Conservation (phyloP, 2,797 vertebrate species). For the Danio aesculapii region DNA sequence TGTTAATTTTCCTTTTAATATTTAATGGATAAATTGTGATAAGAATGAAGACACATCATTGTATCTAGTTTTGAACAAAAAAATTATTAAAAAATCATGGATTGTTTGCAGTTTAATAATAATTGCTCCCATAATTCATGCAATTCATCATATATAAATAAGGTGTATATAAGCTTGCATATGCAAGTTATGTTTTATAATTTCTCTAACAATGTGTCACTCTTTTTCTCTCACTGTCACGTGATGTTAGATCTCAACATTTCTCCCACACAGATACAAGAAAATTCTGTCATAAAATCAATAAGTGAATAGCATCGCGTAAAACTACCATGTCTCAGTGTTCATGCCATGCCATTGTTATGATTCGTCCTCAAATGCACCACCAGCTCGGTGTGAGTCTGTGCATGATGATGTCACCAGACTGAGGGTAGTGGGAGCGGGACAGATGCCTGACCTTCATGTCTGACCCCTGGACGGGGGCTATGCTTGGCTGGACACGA, state of each 20-base stretch:
- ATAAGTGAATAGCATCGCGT: background rate
- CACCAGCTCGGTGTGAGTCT: slow-evolving; percentile 32
- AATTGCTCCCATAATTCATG: too few species aligned
- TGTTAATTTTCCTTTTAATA: too few species aligned
- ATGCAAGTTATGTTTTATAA: background rate
- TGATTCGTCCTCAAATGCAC: slow-evolving; percentile 21
- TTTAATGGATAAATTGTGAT: too few species aligned
- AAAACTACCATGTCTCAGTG: slow-evolving; percentile 3
- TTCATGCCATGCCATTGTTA: slow-evolving; percentile 4
- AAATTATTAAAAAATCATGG: too few species aligned
- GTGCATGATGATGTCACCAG: slow-evolving; percentile 36
- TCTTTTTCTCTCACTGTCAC: background rate
- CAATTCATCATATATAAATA: too few species aligned
- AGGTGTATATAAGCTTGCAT: background rate
- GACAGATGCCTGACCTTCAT: slow-evolving; percentile 46
- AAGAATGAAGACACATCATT: too few species aligned
- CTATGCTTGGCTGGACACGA: slow-evolving; percentile 51
- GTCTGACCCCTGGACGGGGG: slow-evolving; percentile 41
- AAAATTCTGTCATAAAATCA: slow-evolving; percentile 25
- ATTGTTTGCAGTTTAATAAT: too few species aligned
- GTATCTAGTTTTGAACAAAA: too few species aligned
- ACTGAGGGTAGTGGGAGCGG: slow-evolving; percentile 47
- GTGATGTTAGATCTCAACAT: background rate
- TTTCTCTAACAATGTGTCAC: background rate
- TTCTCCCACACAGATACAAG: background rate